Percentiles rank a stretch among this genome's conserved stretches.
These are phyloP conservation scores for Thrips palmi DNA, from an alignment of 1,140 invertebrate genomes.

Conservation along the genomic window DNA sequence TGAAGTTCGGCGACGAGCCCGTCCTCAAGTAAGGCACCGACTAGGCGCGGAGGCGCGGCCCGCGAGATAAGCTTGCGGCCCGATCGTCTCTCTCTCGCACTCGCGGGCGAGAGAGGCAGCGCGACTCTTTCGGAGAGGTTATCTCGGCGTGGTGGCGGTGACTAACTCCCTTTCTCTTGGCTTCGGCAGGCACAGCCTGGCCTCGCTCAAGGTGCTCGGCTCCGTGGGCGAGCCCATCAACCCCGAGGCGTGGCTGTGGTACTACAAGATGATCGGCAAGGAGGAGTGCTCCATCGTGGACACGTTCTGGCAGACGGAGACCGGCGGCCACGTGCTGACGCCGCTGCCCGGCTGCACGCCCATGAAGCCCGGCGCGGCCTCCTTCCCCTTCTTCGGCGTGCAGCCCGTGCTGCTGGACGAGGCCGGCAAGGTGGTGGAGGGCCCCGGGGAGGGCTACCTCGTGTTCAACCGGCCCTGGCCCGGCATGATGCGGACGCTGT, in stretches of 20 bases:
- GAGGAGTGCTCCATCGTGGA: slow-evolving; percentile 80
- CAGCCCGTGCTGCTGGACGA: slow-evolving; percentile 75
- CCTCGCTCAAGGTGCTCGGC: slow-evolving; percentile 59
- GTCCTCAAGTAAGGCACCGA: slow-evolving; percentile 42
- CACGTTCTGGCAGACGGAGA: slow-evolving; percentile 99
- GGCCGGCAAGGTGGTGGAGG: slow-evolving; percentile 67
- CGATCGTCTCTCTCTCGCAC: too few relatives aligned
- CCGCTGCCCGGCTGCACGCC: slow-evolving; percentile 86
- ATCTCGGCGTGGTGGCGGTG: too few relatives aligned
- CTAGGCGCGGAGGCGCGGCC: too few relatives aligned
- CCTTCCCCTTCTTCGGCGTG: slow-evolving; percentile 94
- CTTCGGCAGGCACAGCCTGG: slow-evolving; percentile 25
- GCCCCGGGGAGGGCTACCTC: slow-evolving; percentile 82
- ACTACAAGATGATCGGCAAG: slow-evolving; percentile 70
- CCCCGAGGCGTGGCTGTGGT: slow-evolving; percentile 96
- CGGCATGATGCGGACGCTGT: slow-evolving; percentile 89
- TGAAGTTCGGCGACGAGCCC: slow-evolving; percentile 74
- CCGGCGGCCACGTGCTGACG: slow-evolving; percentile 86
- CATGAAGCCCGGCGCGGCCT: slow-evolving; percentile 91
- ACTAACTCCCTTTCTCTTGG: too few relatives aligned
- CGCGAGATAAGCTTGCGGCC: too few relatives aligned
- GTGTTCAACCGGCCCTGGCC: slow-evolving; percentile 92
- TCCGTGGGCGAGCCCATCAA: slow-evolving; percentile 97
- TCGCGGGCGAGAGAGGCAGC: too few relatives aligned
- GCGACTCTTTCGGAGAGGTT: too few relatives aligned